phyloP scores from a whole-genome alignment of 1,140 invertebrate genomes.

The Thaumatotibia leucotreta region DNA sequence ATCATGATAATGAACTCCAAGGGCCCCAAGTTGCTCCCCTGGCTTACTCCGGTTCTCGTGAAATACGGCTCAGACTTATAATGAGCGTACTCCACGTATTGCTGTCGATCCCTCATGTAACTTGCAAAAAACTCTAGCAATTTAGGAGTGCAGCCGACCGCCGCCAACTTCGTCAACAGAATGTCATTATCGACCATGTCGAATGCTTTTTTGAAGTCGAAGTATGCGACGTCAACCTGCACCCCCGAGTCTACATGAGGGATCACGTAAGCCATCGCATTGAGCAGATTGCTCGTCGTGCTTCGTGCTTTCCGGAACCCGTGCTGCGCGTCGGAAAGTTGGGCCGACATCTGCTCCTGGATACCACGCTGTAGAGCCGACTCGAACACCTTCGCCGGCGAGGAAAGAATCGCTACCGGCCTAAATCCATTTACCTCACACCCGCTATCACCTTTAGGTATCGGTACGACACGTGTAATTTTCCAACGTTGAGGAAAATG shows the following conservation, averaged over 20 bases:
- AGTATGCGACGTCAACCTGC: too few species aligned
- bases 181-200: not conserved
- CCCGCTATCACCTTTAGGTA: not conserved
- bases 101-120: constrained; percentile 6
- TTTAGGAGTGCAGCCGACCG: not conserved
- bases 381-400: not conserved
- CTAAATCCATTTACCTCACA: not conserved
- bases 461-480: not conserved
- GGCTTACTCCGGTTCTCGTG: not conserved
- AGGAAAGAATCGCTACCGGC: not conserved
- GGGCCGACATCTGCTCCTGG: not conserved
- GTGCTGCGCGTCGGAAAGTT: too few species aligned
- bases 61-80: not conserved
- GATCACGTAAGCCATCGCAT: too few species aligned
- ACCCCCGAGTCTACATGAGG: not conserved
- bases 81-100: not conserved
- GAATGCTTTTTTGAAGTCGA: not conserved
- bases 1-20: constrained; percentile 10
- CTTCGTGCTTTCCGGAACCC: not conserved
- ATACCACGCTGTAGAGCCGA: not conserved
- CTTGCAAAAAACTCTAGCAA: not conserved
- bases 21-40: constrained; percentile 4
- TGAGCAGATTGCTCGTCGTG: constrained; percentile 8
- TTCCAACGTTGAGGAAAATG: not conserved
- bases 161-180: not conserved